phyloP scores from a whole-genome alignment of 23 tunicate genomes.

The Trididemnum nubilum region DNA sequence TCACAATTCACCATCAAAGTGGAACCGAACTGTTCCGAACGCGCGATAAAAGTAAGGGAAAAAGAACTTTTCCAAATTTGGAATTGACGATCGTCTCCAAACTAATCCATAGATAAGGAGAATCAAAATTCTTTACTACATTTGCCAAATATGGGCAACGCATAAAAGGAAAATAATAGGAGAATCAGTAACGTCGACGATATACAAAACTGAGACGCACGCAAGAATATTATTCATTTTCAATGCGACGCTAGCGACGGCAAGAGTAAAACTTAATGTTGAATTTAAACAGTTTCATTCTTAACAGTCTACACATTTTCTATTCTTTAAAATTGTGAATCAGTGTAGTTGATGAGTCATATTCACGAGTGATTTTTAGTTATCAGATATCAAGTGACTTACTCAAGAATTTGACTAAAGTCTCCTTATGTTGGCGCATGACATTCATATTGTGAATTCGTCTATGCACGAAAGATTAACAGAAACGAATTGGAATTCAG shows the following conservation, averaged over 20 bases:
- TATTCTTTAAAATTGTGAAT: slow-evolving; percentile 15
- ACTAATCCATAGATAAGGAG: not conserved
- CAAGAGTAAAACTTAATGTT: not conserved
- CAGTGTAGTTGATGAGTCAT: slow-evolving; percentile 6
- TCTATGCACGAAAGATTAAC: slow-evolving; percentile 18
- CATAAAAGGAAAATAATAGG: too few species aligned
- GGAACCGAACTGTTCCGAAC: slow-evolving; percentile 20
- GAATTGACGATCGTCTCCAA: not conserved
- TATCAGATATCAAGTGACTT: not conserved
- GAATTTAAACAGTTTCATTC: not conserved
- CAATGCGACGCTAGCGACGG: slow-evolving; percentile 17
- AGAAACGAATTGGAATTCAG: slow-evolving; percentile 14
- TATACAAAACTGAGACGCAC: slow-evolving; percentile 28
- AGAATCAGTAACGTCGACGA: not conserved
- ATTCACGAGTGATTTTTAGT: not conserved
- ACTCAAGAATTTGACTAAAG: not conserved
- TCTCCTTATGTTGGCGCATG: slow-evolving; percentile 54
- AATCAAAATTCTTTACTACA: not conserved
- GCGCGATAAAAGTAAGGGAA: not conserved
- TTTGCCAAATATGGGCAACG: not conserved
- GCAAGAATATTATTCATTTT: slow-evolving; percentile 40
- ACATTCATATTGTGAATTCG: not conserved
- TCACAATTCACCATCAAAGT: not conserved
- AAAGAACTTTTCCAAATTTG: slow-evolving; percentile 30
- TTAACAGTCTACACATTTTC: not conserved